Evolutionary conservation across 2,113 vertebrate genomes (phyloP).

Genomic region (Crotalus horridus): DNA sequence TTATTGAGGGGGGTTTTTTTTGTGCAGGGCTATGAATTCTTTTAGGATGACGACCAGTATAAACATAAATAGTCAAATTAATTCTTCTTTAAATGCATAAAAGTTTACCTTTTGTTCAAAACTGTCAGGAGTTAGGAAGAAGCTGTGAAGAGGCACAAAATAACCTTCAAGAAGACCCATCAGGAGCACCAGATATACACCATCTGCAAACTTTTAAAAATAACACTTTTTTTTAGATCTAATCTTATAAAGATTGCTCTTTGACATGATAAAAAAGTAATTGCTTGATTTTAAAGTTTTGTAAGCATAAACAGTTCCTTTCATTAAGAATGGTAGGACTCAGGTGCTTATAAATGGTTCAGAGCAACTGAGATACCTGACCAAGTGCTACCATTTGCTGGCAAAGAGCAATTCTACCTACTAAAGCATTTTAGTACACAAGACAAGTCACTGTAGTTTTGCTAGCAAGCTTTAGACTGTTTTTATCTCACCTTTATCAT

Average conservation of each 20-base stretch:
- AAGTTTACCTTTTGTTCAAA: conserved; percentile 93
- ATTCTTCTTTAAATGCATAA: conserved; percentile 23
- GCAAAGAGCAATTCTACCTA: background rate
- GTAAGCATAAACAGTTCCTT: background rate
- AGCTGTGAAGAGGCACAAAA: conserved; percentile 95
- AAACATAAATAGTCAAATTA: background rate
- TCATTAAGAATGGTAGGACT: background rate
- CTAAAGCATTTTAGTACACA: background rate
- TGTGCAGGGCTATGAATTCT: background rate
- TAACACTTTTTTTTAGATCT: background rate
- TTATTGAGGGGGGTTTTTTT: background rate
- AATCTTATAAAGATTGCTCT: conserved; percentile 14
- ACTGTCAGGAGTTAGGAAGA: conserved; percentile 96
- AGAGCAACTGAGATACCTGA: background rate
- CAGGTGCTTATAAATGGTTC: background rate
- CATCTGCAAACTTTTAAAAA: conserved; percentile 90
- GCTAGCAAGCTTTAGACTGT: too few species aligned
- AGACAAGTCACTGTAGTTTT: background rate
- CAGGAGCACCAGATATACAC: conserved; percentile 93
- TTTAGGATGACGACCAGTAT: background rate
- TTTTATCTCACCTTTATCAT: background rate
- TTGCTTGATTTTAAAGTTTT: background rate
- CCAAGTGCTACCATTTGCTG: background rate
- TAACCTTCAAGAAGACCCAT: conserved; percentile 97
- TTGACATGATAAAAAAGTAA: background rate